These are phyloP conservation scores for Tyrannus savana DNA, from an alignment of 2,113 vertebrate species.

Conservation along the genomic window DNA sequence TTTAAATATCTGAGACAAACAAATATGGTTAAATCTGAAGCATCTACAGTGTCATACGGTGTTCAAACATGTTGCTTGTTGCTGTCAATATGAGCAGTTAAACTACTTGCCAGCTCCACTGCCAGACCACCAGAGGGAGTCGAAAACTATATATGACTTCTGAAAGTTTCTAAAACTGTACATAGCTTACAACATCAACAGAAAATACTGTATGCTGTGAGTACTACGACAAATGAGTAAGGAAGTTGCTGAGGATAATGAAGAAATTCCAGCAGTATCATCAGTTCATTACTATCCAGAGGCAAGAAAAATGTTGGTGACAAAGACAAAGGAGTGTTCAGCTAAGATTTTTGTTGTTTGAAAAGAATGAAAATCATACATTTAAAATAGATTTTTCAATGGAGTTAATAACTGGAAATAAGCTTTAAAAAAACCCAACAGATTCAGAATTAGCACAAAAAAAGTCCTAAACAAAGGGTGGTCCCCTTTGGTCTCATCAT, in stretches of 20 bases:
- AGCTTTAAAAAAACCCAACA: not conserved
- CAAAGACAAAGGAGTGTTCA: not conserved
- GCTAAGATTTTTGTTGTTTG: not conserved
- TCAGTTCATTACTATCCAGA: not conserved
- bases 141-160: not conserved
- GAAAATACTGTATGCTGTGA: not conserved
- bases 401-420: not conserved
- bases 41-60: not conserved
- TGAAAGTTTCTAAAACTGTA: not conserved
- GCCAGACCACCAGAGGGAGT: constrained; percentile 55
- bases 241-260: not conserved
- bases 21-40: not conserved
- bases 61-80: not conserved
- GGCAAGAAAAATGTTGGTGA: not conserved
- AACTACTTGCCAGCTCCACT: not conserved
- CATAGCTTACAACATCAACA: not conserved
- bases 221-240: not conserved
- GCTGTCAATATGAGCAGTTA: not conserved
- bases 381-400: not conserved
- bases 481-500: not conserved
- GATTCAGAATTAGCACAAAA: not conserved
- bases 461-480: not conserved
- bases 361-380: not conserved
- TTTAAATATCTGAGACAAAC: not conserved
- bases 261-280: not conserved